phyloP scores from a whole-genome alignment of 1,140 invertebrate genomes.

The Samia ricini region DNA sequence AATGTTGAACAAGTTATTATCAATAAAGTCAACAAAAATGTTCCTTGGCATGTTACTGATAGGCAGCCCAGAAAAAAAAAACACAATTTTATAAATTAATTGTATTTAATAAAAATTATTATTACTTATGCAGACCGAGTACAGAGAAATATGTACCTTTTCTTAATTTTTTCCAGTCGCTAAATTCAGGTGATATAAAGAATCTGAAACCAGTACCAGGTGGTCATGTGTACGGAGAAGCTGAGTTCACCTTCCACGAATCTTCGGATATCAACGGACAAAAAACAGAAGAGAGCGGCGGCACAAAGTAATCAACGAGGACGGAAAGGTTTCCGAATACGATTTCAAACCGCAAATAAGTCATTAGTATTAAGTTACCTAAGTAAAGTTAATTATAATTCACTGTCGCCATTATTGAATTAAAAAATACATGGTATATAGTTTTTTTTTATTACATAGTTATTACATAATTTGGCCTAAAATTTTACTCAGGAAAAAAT shows the following conservation, averaged over 20 bases:
- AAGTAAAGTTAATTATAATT: background rate
- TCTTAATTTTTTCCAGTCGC: slow-evolving; percentile 3
- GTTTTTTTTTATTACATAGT: too few relatives aligned
- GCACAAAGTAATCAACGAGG: slow-evolving; percentile 45
- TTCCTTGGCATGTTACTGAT: too few relatives aligned
- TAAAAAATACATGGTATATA: too few relatives aligned
- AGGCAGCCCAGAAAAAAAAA: too few relatives aligned
- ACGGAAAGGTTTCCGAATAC: slow-evolving; percentile 37
- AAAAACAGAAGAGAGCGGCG: slow-evolving; percentile 29
- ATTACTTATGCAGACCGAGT: too few relatives aligned
- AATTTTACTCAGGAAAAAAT: too few relatives aligned
- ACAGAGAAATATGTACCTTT: background rate
- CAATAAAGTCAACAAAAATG: too few relatives aligned
- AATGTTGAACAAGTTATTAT: too few relatives aligned
- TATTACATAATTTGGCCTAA: too few relatives aligned
- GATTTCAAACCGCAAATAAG: slow-evolving; percentile 24
- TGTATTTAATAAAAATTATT: too few relatives aligned
- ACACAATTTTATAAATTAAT: too few relatives aligned
- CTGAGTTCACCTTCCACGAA: slow-evolving; percentile 36
- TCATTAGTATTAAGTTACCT: background rate
- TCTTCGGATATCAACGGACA: slow-evolving; percentile 41
- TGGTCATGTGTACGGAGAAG: slow-evolving; percentile 45
- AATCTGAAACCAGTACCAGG: slow-evolving; percentile 35
- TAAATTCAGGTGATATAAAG: slow-evolving; percentile 22
- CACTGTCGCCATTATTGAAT: background rate